These are phyloP conservation scores for Drosophila trapezifrons DNA, from an alignment of 1,140 invertebrate species.

Conservation along the genomic window DNA sequence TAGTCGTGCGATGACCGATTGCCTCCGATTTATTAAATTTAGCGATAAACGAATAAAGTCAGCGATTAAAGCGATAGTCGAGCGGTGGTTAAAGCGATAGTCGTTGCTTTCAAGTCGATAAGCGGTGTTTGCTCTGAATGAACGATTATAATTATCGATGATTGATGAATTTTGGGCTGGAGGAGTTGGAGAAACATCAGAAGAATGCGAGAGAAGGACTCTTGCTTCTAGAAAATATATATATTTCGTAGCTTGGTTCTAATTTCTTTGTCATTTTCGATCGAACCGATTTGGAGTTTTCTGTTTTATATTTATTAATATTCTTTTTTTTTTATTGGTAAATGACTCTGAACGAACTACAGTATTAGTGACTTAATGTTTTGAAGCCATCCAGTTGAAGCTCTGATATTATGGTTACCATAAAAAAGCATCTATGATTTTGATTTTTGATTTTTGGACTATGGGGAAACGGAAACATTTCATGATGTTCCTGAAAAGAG, in stretches of 20 bases:
- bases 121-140: slow-evolving; percentile 19
- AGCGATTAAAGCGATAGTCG: slow-evolving; percentile 30
- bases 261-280: slow-evolving; percentile 16
- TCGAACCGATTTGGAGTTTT: slow-evolving; percentile 13
- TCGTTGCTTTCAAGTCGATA: slow-evolving; percentile 11
- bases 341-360: slow-evolving; percentile 31
- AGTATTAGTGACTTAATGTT: slow-evolving; percentile 15
- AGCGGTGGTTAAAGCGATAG: slow-evolving; percentile 17
- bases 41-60: slow-evolving; percentile 15
- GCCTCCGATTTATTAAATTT: neutral
- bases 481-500: slow-evolving; percentile 45
- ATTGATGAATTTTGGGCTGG: slow-evolving; percentile 24
- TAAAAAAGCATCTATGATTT: slow-evolving; percentile 30
- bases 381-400: slow-evolving; percentile 25
- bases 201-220: slow-evolving; percentile 10
- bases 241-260: slow-evolving; percentile 3
- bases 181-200: slow-evolving; percentile 26
- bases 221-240: slow-evolving; percentile 4
- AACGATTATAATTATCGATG: slow-evolving; percentile 26
- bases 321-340: neutral
- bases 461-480: slow-evolving; percentile 36
- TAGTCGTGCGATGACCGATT: slow-evolving; percentile 3
- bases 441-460: slow-evolving; percentile 23
- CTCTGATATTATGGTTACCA: slow-evolving; percentile 40
- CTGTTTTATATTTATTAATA: too few species aligned